Evolutionary conservation across 2,797 vertebrate genomes (phyloP).

Genomic region (Cyclura pinguis): DNA sequence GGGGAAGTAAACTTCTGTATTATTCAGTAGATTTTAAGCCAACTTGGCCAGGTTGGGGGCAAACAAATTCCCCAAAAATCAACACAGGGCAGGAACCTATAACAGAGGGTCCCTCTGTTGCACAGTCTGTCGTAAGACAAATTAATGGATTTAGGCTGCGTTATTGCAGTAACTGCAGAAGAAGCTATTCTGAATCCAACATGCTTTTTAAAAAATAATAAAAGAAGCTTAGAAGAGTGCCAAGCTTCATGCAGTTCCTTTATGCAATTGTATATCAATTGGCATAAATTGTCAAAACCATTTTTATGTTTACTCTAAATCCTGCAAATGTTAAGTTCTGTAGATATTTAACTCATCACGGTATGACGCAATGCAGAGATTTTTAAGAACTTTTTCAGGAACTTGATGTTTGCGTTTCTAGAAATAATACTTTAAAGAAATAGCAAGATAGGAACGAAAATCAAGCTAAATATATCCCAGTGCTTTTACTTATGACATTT

Average conservation of each 20-base stretch:
- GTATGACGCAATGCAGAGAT: neutral
- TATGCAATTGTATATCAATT: slow-evolving; percentile 53
- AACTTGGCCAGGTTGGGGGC: too few species aligned
- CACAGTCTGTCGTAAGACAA: slow-evolving; percentile 18
- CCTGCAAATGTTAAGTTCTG: slow-evolving; percentile 28
- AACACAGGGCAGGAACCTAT: too few species aligned
- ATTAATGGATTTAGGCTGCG: slow-evolving; percentile 6
- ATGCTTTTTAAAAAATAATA: slow-evolving; percentile 37
- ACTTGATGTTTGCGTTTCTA: slow-evolving; percentile 34
- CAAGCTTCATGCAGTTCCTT: slow-evolving; percentile 61
- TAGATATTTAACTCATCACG: slow-evolving; percentile 29
- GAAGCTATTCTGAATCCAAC: slow-evolving; percentile 56
- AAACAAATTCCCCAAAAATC: too few species aligned
- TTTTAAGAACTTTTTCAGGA: neutral
- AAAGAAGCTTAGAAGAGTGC: slow-evolving; percentile 59
- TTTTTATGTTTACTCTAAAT: slow-evolving; percentile 31
- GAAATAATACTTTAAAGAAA: slow-evolving; percentile 38
- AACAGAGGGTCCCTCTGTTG: too few species aligned
- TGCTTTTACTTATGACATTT: slow-evolving; percentile 50
- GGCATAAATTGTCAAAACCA: slow-evolving; percentile 33
- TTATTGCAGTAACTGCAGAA: slow-evolving; percentile 47
- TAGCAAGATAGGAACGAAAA: neutral
- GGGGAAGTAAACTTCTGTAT: too few species aligned
- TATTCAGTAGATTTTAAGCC: too few species aligned
- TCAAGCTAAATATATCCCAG: neutral